Base-by-base conservation (phyloP, 2,888 invertebrate genomes). In the Tanypteryx hageni region DNA sequence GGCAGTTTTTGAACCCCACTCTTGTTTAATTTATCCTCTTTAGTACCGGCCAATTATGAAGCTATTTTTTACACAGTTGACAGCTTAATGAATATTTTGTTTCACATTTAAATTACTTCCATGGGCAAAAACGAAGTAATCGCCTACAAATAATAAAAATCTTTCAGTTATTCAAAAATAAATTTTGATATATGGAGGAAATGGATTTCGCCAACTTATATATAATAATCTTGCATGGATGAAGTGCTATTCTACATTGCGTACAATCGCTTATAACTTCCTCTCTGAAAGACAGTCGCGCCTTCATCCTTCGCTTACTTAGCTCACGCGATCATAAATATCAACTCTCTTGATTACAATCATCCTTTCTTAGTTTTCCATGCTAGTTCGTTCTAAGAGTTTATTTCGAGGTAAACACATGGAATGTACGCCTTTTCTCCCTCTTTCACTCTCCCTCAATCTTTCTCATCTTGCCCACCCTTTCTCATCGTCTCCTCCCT, bases 301-400 rank as follows among this genome's bases (percentile, higher is more conserved):
- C 27, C 76, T 76, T 76, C 13, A 76, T 76, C 76, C 16, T 76
- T 27, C 76, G 13, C 27, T 76, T 27, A 27, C 22, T 76, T 13
- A 27, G 22, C 76, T 27, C 27, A n/a, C 9, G 22, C 76, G 27
- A 76, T 76, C 22, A 76, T 27, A 76, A 27, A 76, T 76, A 76
- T 76, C 76, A 76, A 76, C 76, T 27, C 76, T 76, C 76, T 76
- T 76, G 76, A 76, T 76, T 27, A 76, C 22, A 76, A 76, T 76
- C 76, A 76, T 22, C 76, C 44, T 5, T 22, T 22, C 76, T 27
- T 76, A 22, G 44, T 44, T 44, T 44, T 44, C 44, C 4, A 10
- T 13, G 27, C 76, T 76, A 76, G 76, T 76, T 76, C 22, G 76
- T 27, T 76, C 76, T 76, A 27, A 22, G 27, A 76, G 76, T 76